Conservation (phyloP, 2,888 invertebrate species). For the Pristionchus mayeri region DNA sequence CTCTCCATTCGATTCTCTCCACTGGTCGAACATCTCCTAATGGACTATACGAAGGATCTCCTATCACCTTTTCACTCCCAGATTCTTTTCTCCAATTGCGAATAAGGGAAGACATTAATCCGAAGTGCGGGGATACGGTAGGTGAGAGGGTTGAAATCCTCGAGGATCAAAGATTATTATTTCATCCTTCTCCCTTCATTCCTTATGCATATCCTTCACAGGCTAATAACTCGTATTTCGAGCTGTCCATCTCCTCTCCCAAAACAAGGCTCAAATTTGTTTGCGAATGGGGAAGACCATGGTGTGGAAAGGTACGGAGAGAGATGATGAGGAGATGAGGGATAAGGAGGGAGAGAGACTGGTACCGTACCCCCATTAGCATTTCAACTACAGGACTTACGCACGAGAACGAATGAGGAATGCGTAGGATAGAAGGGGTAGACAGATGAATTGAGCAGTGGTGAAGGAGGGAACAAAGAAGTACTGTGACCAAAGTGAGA, state of each 20-base stretch:
- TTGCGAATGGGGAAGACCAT: neutral
- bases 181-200: neutral
- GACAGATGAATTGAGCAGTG: neutral
- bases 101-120: neutral
- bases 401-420: neutral
- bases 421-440: neutral
- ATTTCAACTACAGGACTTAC: neutral
- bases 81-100: neutral
- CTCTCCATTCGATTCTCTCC: conserved; percentile 10
- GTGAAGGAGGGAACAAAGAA: neutral
- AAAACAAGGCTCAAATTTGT: conserved; percentile 22
- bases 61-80: conserved; percentile 4
- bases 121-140: conserved; percentile 4
- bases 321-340: neutral
- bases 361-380: conserved; percentile 4
- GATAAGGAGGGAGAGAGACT: neutral
- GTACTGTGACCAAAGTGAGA: neutral
- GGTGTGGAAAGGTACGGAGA: conserved; percentile 41
- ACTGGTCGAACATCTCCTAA: neutral
- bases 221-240: conserved; percentile 9
- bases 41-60: conserved; percentile 31
- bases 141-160: too few relatives aligned
- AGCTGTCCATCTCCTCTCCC: too few relatives aligned
- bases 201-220: neutral
- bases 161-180: neutral